Base-by-base conservation (phyloP, 2,888 invertebrate species). In the Choreutis nemorana region DNA sequence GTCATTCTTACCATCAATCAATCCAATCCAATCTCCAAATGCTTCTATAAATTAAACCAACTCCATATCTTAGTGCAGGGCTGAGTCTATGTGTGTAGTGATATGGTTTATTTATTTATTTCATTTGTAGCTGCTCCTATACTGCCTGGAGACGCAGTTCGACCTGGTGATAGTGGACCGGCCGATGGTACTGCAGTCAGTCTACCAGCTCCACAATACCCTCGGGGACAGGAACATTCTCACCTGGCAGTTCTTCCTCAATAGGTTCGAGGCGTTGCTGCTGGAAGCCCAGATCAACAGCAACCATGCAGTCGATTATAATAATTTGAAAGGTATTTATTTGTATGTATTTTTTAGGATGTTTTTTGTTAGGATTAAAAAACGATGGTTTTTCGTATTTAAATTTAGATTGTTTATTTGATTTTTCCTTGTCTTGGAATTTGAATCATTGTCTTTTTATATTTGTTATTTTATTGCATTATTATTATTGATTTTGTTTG, bases 61-160 rank as follows among this genome's bases (percentile, higher is more conserved):
- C n/a, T n/a, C n/a, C n/a, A n/a, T n/a, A n/a, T n/a, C n/a, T n/a
- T n/a, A n/a, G n/a, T n/a, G n/a, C n/a, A n/a, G n/a, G n/a, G n/a
- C n/a, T n/a, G n/a, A n/a, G n/a, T n/a, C n/a, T n/a, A n/a, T n/a
- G n/a, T n/a, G n/a, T n/a, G n/a, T n/a, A n/a, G n/a, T n/a, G n/a
- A n/a, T n/a, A n/a, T n/a, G n/a, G n/a, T n/a, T n/a, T n/a, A 20
- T n/a, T 4, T 21, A 21, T 21, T 21, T 4, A n/a, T 30, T 42
- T 41, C 39, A 33, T 36, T 63, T 58, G 22, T 71, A 93, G 89
- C 86, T 94, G 32, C 81, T 97, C 39, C 86, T 95, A 30, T 87
- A 90, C 81, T 98, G 98, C 65, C 75, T 99, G 72, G 98, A 99
- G 81, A 91, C 94, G 1, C 98, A 99, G 78, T 99, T 99, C 77